These are phyloP conservation scores for Oceanodroma leucorhoa DNA, from an alignment of 2,797 vertebrate genomes.

Conservation along the genomic window DNA sequence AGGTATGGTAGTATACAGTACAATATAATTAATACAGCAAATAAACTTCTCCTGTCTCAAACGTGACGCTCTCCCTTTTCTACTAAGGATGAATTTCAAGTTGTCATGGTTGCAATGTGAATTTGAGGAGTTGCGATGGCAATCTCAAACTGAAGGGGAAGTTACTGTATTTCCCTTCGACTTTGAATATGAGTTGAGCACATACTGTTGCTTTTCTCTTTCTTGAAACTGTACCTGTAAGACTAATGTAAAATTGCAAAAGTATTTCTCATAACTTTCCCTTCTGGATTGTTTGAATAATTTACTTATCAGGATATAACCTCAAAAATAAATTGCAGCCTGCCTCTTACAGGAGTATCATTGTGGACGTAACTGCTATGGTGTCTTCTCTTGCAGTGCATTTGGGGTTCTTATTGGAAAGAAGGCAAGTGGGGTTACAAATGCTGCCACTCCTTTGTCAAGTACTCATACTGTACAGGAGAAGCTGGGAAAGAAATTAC, in stretches of 20 bases:
- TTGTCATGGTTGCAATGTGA: not conserved
- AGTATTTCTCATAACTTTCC: not conserved
- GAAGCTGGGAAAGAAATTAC: conserved; percentile 84
- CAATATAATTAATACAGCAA: not conserved
- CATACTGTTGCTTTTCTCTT: not conserved
- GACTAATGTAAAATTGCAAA: not conserved
- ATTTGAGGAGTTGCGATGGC: not conserved
- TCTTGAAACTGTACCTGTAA: not conserved
- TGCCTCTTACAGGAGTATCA: rapidly evolving
- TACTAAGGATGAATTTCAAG: not conserved
- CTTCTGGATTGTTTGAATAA: not conserved
- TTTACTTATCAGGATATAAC: not conserved
- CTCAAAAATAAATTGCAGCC: not conserved
- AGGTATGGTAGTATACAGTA: not conserved
- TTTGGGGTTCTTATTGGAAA: conserved; percentile 97
- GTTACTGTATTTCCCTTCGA: not conserved
- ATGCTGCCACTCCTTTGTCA: conserved; percentile 96
- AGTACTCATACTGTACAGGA: conserved; percentile 96
- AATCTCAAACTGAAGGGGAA: not conserved
- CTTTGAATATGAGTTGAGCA: not conserved
- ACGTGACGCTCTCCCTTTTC: not conserved
- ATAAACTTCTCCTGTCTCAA: not conserved
- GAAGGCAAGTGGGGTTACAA: conserved; percentile 96
- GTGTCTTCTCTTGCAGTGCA: conserved; percentile 79
- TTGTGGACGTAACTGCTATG: not conserved